phyloP scores from a whole-genome alignment of 2,113 vertebrate species.

The Seriola aureovittata region DNA sequence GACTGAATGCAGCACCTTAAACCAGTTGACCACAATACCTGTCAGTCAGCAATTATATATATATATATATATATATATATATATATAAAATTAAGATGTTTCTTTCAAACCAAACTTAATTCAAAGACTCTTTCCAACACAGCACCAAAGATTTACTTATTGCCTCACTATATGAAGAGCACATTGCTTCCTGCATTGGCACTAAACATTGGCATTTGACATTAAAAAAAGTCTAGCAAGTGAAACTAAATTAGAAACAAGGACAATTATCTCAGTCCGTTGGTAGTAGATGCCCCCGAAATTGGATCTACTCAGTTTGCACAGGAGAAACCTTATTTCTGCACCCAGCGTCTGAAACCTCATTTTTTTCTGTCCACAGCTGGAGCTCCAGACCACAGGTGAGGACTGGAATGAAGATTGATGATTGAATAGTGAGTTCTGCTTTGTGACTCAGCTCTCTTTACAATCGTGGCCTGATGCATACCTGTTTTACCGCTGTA shows the following conservation, averaged over 20 bases:
- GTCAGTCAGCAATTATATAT: background rate
- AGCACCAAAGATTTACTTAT: background rate
- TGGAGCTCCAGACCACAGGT: constrained; percentile 35
- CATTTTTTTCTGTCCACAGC: constrained; percentile 14
- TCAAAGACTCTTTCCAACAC: background rate
- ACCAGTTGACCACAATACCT: too few species aligned
- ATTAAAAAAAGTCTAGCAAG: background rate
- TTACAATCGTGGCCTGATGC: constrained; percentile 2
- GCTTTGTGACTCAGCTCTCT: constrained; percentile 41
- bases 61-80: too few species aligned
- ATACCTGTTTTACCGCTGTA: background rate
- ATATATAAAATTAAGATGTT: too few species aligned
- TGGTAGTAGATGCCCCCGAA: background rate
- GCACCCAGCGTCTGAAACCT: constrained; percentile 16
- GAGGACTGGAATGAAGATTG: constrained; percentile 48
- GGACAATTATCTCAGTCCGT: constrained; percentile 5
- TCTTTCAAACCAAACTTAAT: too few species aligned
- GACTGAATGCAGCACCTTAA: too few species aligned
- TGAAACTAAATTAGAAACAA: constrained; percentile 4
- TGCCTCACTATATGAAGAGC: background rate
- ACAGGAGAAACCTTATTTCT: constrained; percentile 32
- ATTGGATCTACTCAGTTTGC: constrained; percentile 35
- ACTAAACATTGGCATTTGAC: background rate
- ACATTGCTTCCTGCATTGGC: background rate
- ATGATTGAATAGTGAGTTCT: constrained; percentile 38